A percentile compares a stretch with the other conserved stretches of the same genome.
Evolutionary conservation across 2,113 vertebrate species (phyloP).

Genomic region (Lepus europaeus): DNA sequence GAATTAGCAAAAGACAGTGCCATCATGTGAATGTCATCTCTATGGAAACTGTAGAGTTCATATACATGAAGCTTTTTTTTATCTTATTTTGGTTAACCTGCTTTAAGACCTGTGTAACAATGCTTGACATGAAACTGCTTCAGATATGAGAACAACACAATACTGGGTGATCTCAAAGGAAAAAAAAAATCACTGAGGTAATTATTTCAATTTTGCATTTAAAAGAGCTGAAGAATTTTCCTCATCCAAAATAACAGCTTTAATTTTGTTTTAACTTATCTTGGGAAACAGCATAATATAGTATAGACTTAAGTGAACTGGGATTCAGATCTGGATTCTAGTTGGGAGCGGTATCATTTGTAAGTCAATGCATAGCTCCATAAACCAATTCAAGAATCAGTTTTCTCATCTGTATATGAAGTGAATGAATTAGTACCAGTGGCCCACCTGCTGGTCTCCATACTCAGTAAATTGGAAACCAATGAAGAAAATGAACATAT

Average conservation of each 20-base stretch:
- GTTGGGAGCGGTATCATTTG: constrained; percentile 25
- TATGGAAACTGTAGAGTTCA: constrained; percentile 32
- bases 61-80: not conserved
- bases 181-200: not conserved
- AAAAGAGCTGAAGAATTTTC: constrained; percentile 17
- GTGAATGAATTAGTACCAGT: constrained; percentile 39
- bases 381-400: not conserved
- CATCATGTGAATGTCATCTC: not conserved
- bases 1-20: constrained; percentile 13
- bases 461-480: constrained; percentile 44
- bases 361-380: constrained; percentile 4
- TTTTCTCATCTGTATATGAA: constrained; percentile 47
- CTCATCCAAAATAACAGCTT: not conserved
- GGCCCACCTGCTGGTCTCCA: not conserved
- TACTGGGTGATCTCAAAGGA: not conserved
- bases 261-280: constrained; percentile 40
- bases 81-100: constrained; percentile 25
- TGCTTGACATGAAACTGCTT: not conserved
- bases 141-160: not conserved
- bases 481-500: constrained; percentile 39
- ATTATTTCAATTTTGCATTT: constrained; percentile 53
- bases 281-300: not conserved
- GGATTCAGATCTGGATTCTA: constrained; percentile 21
- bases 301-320: not conserved
- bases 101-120: not conserved